phyloP scores from a whole-genome alignment of 2,797 vertebrate species.

The Peromyscus aztecus region DNA sequence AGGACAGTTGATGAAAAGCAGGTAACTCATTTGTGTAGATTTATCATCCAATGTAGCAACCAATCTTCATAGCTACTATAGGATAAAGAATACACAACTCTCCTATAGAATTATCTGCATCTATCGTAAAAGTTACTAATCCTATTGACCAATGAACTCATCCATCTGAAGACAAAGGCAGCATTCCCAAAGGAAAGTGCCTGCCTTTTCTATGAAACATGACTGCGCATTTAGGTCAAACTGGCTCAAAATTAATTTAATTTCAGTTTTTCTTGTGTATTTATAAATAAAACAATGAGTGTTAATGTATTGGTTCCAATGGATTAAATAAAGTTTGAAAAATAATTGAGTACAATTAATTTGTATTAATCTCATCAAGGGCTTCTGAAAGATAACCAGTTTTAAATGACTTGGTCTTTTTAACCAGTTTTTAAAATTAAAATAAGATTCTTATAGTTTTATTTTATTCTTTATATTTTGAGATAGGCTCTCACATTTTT shows the following conservation, averaged over 20 bases:
- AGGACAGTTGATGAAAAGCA: not conserved
- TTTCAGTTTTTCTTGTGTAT: not conserved
- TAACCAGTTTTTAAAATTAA: not conserved
- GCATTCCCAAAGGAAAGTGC: accelerated
- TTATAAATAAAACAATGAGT: not conserved
- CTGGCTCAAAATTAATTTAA: slow-evolving; percentile 28
- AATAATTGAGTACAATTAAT: slow-evolving; percentile 21
- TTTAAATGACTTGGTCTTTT: not conserved
- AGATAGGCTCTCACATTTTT: not conserved
- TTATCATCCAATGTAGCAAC: not conserved
- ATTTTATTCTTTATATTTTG: not conserved
- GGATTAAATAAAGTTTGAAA: slow-evolving; percentile 36
- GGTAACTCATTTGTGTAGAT: not conserved
- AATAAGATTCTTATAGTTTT: not conserved
- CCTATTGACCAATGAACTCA: not conserved
- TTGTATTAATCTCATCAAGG: not conserved
- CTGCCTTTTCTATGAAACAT: not conserved
- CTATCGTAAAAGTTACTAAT: not conserved
- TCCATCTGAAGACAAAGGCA: not conserved
- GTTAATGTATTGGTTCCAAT: not conserved
- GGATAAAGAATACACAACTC: not conserved
- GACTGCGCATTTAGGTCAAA: slow-evolving; percentile 34
- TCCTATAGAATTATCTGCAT: not conserved
- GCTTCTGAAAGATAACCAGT: not conserved
- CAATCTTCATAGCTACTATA: not conserved